Base-by-base conservation (phyloP, 1,140 invertebrate species). In the Drosophila azteca region DNA sequence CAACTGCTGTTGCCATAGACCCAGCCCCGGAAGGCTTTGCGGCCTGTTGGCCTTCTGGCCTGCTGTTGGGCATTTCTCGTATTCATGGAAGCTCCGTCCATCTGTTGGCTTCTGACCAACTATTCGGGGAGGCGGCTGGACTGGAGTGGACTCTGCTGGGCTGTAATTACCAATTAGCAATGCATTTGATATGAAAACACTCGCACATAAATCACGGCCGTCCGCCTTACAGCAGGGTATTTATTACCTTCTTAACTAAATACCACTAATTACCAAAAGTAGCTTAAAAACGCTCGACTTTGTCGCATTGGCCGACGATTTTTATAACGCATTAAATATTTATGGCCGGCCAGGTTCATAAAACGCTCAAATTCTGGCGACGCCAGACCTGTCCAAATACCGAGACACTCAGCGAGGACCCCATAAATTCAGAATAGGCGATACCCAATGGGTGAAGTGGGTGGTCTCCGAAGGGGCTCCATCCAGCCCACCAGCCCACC, bases 311-410 rank as follows among this genome's bases (percentile, higher is more conserved):
- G 50, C 60, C 66, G 55, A 62, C 62, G 55, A 61, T 87, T 85
- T 88, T 87, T 81, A 87, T 75, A 81, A 50, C 65, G 44, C 83
- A 87, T 87, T 79, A 87, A 87, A 87, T 87, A 87, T 87, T 87
- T 82, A 87, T 82, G 82, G 59, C 65, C 39, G 83, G 46, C 61
- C 68, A 66, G 61, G 65, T 77, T 74, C 76, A 87, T 85, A 75
- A 85, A 85, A 81, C 35, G 66, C 5, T 39, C 52, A 53, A 70
- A 55, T 60, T 76, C 46, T 46, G 53, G 57, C 48, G 35, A 54
- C 17, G 39, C 64, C 50, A 13, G 31, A 43, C 52, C 58, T 73
- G 75, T 50, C 58, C 76, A 79, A 79, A 68, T 24, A 49, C 60
- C 60, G 44, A 57, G 63, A 58, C 64, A 43, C 51, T 60, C 45